phyloP scores from a whole-genome alignment of 2,113 vertebrate genomes.

The Sminthopsis crassicaudata region DNA sequence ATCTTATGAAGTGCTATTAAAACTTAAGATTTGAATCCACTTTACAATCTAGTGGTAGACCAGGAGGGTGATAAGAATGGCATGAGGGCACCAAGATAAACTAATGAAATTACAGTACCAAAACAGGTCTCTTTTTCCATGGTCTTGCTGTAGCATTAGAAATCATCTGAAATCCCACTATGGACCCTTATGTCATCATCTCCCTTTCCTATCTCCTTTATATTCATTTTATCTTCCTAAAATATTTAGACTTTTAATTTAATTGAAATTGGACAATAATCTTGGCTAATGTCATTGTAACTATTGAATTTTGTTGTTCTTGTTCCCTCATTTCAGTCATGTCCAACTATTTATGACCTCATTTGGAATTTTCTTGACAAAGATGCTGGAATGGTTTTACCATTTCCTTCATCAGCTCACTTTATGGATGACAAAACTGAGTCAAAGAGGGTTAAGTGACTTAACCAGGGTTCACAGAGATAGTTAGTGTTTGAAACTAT shows the following conservation, averaged over 20 bases:
- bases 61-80: not conserved
- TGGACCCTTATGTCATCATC: not conserved
- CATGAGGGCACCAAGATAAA: not conserved
- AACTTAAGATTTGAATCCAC: not conserved
- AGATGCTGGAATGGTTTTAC: too few relatives aligned
- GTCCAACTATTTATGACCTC: too few relatives aligned
- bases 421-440: too few relatives aligned
- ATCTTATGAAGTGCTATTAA: not conserved
- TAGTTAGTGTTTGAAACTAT: too few relatives aligned
- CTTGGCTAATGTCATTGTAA: not conserved
- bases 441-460: too few relatives aligned
- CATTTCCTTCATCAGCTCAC: too few relatives aligned
- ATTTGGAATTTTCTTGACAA: too few relatives aligned
- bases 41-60: not conserved
- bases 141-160: not conserved
- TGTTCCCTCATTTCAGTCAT: too few relatives aligned
- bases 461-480: too few relatives aligned
- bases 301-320: too few relatives aligned
- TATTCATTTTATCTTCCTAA: not conserved
- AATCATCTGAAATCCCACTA: not conserved
- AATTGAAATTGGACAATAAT: not conserved
- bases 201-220: not conserved
- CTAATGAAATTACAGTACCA: not conserved
- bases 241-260: not conserved
- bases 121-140: not conserved